Evolutionary conservation across 2,888 invertebrate species (phyloP), one percentile per base, ranked within the genome.

Genomic region (Eremobia ochroleuca): DNA sequence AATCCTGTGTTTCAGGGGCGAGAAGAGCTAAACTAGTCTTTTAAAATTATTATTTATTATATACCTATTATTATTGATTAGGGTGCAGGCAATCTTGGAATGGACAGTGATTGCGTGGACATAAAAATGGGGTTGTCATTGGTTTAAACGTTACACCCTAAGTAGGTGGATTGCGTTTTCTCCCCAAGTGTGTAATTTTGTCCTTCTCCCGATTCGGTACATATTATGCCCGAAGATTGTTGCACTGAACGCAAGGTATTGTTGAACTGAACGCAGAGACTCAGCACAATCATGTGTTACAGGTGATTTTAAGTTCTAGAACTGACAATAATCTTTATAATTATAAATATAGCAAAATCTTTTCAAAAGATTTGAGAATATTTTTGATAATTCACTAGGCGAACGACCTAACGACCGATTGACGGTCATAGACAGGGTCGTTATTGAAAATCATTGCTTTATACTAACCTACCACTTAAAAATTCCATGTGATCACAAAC

Each of bases 371-470:
- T 78, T 55, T 43, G 40, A 58, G 4, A 5, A 55, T 40, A 28
- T 62, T 64, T 31, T 52, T 13, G 58, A n/a, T 62, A 67, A 52
- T 34, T 13, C 52, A 68, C 55, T 55, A 76, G 9, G 59, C 5
- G 46, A 71, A 40, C 65, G 21, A 73, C 67, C 55, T 74, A 76
- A 74, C 81, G 76, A 68, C 71, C 62, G 64, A 73, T 55, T 82
- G 79, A 72, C 49, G 79, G 73, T 67, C 87, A 76, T 55, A 52
- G 49, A 0, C 65, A 75, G 80, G 81, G 87, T 77, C 80, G 84
- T 84, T 85, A 87, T 61, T 67, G 71, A 85, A 52, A 85, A 83
- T 59, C 67, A 67, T 87, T 85, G 61, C 75, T 9, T 69, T 73
- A 79, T 69, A 21, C 8, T 81, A 88, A 37, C 84, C 84, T 72